These are phyloP conservation scores for Brevimyrus niger DNA, from an alignment of 2,113 vertebrate genomes.

Conservation along the genomic window DNA sequence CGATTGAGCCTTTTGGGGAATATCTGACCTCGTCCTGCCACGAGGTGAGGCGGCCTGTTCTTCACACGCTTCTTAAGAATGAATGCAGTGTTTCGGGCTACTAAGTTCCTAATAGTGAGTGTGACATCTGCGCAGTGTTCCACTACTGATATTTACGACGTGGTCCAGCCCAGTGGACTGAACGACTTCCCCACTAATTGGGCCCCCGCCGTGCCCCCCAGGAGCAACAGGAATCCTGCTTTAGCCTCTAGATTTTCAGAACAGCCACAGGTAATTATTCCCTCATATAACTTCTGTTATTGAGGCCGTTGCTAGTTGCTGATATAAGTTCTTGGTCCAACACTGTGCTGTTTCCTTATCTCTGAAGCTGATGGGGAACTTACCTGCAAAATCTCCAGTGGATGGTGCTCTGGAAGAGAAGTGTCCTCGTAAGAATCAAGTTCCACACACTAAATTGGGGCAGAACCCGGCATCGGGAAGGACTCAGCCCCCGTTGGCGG, in stretches of 20 bases:
- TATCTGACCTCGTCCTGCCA: slow-evolving; percentile 61
- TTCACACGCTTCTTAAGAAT: background rate
- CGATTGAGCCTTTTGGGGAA: slow-evolving; percentile 74
- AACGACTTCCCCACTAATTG: slow-evolving; percentile 27
- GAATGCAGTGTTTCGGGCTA: background rate
- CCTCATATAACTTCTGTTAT: background rate
- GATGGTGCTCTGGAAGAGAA: slow-evolving; percentile 21
- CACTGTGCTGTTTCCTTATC: slow-evolving; percentile 37
- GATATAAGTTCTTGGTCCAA: background rate
- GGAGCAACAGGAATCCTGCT: slow-evolving; percentile 26
- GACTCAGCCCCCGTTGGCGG: slow-evolving; percentile 11
- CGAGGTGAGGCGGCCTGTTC: slow-evolving; percentile 47
- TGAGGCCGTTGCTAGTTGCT: background rate
- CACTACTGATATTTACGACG: slow-evolving; percentile 55
- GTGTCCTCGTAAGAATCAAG: background rate
- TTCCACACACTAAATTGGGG: slow-evolving; percentile 53
- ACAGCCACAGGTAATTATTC: background rate
- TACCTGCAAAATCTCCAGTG: slow-evolving; percentile 25
- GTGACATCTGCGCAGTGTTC: slow-evolving; percentile 40
- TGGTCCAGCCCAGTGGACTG: slow-evolving; percentile 43
- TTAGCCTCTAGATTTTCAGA: background rate
- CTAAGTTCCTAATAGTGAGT: background rate
- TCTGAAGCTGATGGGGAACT: slow-evolving; percentile 48
- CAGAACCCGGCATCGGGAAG: slow-evolving; percentile 33
- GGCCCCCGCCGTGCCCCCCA: slow-evolving; percentile 38